Evolutionary conservation across 1,140 invertebrate genomes (phyloP).

Genomic region (Goniozus legneri): DNA sequence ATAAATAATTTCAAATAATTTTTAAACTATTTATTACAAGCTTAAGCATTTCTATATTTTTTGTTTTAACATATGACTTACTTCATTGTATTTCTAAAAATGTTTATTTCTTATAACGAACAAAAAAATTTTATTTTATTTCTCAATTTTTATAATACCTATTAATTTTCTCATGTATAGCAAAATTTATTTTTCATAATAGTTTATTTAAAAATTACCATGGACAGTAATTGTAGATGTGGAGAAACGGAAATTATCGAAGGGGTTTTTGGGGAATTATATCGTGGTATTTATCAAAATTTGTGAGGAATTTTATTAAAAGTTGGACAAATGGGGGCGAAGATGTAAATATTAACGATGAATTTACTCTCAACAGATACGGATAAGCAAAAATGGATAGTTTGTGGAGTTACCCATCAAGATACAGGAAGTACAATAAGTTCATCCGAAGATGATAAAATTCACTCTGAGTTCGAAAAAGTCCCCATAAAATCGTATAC

Average conservation of each 20-base stretch:
- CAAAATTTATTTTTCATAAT: not conserved
- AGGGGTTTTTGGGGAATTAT: constrained; percentile 35
- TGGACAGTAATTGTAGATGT: constrained; percentile 29
- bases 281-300: constrained; percentile 22
- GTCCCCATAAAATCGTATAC: constrained; percentile 54
- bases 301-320: too few species aligned
- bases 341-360: too few species aligned
- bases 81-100: not conserved
- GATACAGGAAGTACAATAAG: too few species aligned
- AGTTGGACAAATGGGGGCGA: too few species aligned
- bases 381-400: too few species aligned
- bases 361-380: too few species aligned
- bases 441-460: too few species aligned
- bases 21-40: not conserved
- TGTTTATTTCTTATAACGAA: not conserved
- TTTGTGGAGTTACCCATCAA: too few species aligned
- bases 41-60: not conserved
- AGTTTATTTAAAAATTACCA: constrained; percentile 11
- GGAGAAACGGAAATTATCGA: constrained; percentile 30
- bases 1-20: constrained; percentile 40
- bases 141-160: not conserved
- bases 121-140: not conserved
- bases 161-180: not conserved
- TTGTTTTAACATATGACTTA: not conserved
- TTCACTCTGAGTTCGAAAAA: too few species aligned